Conservation (phyloP, 1,140 invertebrate species). For the Lepidotrigona ventralis region DNA sequence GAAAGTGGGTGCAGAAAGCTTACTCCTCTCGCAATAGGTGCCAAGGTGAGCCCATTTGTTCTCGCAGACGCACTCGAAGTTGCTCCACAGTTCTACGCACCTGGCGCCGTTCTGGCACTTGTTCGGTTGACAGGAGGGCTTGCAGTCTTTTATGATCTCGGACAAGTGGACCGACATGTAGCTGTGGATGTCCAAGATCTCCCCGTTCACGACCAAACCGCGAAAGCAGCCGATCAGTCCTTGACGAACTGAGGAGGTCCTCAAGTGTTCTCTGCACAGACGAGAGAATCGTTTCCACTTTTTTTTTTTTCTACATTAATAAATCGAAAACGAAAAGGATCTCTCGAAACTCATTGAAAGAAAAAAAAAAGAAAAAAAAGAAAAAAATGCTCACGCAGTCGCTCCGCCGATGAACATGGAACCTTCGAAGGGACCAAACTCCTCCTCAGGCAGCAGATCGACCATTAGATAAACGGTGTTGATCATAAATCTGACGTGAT, state of each 20-base stretch:
- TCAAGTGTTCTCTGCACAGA: constrained; percentile 86
- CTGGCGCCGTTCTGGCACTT: constrained; percentile 94
- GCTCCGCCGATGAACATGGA: constrained; percentile 96
- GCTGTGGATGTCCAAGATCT: constrained; percentile 93
- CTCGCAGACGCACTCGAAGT: constrained; percentile 93
- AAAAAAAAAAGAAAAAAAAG: background rate
- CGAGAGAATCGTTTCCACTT: background rate
- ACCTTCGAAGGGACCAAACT: constrained; percentile 94
- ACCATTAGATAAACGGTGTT: constrained; percentile 94
- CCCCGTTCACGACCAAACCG: constrained; percentile 94
- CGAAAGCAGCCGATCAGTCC: constrained; percentile 96
- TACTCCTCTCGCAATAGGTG: constrained; percentile 93
- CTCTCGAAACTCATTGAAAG: no score
- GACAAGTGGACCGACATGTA: constrained; percentile 96
- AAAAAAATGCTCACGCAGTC: constrained; percentile 85
- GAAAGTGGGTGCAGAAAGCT: constrained; percentile 69
- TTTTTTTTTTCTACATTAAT: background rate
- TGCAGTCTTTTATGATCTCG: constrained; percentile 95
- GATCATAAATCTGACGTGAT: constrained; percentile 96
- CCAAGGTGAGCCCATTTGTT: constrained; percentile 96
- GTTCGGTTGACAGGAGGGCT: constrained; percentile 95
- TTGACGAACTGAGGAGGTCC: constrained; percentile 89
- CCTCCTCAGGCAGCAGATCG: constrained; percentile 90
- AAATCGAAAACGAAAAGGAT: no score
- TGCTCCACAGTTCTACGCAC: constrained; percentile 95